These are phyloP conservation scores for Eospalax fontanierii DNA, from an alignment of 2,797 vertebrate species.

Conservation along the genomic window DNA sequence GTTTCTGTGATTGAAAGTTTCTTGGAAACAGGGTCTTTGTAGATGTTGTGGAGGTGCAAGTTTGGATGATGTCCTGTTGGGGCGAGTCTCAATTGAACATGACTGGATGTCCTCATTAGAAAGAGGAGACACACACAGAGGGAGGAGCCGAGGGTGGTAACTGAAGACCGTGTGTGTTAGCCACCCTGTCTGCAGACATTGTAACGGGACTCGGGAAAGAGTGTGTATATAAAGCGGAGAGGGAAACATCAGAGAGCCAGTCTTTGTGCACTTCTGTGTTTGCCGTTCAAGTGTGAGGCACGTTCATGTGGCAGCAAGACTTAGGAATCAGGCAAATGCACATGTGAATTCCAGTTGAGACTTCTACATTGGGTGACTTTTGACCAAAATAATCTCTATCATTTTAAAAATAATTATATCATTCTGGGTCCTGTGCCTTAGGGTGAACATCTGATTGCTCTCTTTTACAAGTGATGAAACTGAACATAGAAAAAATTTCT, in stretches of 20 bases:
- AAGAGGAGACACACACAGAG: neutral
- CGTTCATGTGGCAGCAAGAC: neutral
- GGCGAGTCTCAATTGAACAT: neutral
- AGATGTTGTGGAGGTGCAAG: neutral
- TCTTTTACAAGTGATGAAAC: neutral
- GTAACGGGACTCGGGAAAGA: neutral
- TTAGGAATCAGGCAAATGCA: neutral
- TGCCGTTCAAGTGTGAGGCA: neutral
- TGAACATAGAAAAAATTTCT: neutral
- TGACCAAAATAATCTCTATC: neutral
- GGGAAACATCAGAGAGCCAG: neutral
- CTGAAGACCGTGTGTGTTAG: neutral
- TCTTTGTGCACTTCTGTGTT: constrained; percentile 3
- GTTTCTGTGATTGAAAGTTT: neutral
- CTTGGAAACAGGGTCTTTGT: constrained; percentile 7
- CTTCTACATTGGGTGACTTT: neutral
- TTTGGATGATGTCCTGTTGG: neutral
- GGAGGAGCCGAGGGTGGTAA: neutral
- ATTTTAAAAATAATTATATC: neutral
- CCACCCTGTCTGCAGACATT: neutral
- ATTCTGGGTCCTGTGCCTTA: neutral
- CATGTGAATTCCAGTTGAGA: constrained; percentile 7
- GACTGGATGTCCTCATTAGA: neutral
- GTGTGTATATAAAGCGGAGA: too few relatives aligned
- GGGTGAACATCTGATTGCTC: neutral